These are phyloP conservation scores for Malaclemys terrapin DNA, from an alignment of 2,113 vertebrate genomes.

Conservation along the genomic window DNA sequence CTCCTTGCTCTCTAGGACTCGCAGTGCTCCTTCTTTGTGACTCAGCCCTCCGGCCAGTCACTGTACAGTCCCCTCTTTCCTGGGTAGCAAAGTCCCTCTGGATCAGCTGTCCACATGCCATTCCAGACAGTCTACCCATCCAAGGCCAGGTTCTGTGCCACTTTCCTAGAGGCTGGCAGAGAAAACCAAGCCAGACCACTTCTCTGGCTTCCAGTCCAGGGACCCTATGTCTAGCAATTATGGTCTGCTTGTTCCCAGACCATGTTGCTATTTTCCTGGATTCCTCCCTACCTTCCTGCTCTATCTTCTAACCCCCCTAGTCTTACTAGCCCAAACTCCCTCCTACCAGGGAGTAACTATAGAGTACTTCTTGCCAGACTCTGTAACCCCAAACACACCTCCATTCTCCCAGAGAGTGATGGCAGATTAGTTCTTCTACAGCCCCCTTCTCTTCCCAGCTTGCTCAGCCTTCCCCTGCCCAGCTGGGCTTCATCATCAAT, in stretches of 20 bases:
- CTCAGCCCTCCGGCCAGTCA: neutral
- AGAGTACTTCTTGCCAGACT: neutral
- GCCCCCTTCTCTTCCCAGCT: too few species aligned
- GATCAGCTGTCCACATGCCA: neutral
- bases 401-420: neutral
- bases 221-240: neutral
- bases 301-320: neutral
- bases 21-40: neutral
- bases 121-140: neutral
- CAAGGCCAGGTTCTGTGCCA: neutral
- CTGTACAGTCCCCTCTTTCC: neutral
- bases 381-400: neutral
- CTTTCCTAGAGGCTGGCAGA: neutral
- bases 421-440: neutral
- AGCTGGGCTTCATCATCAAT: neutral
- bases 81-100: neutral
- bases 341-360: neutral
- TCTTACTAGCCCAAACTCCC: neutral
- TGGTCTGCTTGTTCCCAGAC: neutral
- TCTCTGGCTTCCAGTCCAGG: neutral
- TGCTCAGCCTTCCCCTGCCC: neutral
- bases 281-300: neutral
- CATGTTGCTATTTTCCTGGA: neutral
- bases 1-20: neutral
- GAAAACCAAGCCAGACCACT: neutral